Conservation (phyloP, 2,888 invertebrate genomes). For the Choristoneura rosaceana region DNA sequence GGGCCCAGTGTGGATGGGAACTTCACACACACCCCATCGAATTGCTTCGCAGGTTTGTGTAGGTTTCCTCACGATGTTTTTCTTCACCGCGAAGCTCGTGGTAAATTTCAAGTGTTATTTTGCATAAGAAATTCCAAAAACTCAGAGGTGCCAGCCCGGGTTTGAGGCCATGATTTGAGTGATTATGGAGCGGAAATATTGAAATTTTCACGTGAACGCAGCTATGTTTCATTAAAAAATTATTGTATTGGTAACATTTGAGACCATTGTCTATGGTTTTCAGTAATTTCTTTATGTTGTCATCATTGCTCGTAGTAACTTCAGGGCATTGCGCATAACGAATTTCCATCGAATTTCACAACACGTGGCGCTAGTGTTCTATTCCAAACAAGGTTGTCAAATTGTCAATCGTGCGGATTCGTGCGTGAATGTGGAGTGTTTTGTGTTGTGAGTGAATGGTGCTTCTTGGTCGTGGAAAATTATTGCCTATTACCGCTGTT, state of each 20-base stretch:
- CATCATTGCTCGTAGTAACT: constrained; percentile 40
- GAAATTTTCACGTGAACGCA: neutral
- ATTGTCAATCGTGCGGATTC: constrained; percentile 49
- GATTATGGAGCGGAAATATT: no score
- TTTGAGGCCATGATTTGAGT: no score
- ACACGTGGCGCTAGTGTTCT: constrained; percentile 75
- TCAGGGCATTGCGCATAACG: constrained; percentile 44
- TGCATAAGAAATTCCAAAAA: no score
- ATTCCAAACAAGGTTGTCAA: constrained; percentile 44
- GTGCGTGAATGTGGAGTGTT: constrained; percentile 70
- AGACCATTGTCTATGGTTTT: constrained; percentile 15
- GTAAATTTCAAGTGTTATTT: no score
- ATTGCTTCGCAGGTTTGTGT: no score
- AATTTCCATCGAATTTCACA: constrained; percentile 48
- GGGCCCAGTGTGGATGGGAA: no score
- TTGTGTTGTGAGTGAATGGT: constrained; percentile 81
- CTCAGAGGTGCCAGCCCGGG: no score
- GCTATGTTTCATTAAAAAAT: neutral
- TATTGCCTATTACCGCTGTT: constrained; percentile 66
- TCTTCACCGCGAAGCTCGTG: no score
- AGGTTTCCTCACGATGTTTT: no score
- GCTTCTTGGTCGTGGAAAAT: constrained; percentile 59
- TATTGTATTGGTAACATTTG: constrained; percentile 11
- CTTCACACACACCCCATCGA: no score
- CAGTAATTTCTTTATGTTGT: constrained; percentile 44